A percentile compares a stretch with the other conserved stretches of the same genome.
phyloP scores from a whole-genome alignment of 2,113 vertebrate genomes.

The Pterocles orientalis region DNA sequence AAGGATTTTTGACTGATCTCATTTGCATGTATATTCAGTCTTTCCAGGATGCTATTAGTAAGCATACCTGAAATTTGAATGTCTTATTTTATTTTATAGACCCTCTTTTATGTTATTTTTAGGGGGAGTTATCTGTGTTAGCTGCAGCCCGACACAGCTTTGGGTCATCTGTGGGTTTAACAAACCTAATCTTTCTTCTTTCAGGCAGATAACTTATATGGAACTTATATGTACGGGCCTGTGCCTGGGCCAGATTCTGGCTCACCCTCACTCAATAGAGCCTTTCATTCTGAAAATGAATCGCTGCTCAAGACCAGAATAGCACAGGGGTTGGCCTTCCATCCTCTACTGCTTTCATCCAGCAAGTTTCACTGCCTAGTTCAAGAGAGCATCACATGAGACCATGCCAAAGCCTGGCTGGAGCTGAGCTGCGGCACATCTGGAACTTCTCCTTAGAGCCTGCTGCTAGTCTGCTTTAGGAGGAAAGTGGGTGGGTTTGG shows the following conservation, averaged over 20 bases:
- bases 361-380: neutral
- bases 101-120: neutral
- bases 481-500: neutral
- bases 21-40: constrained; percentile 31
- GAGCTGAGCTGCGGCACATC: neutral
- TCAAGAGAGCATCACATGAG: neutral
- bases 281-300: neutral
- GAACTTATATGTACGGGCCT: fast-evolving
- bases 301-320: neutral
- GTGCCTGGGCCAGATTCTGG: neutral
- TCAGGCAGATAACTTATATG: neutral
- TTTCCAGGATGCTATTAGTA: neutral
- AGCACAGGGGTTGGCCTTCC: neutral
- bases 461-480: neutral
- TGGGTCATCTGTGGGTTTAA: neutral
- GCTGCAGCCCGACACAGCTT: neutral
- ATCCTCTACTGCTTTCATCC: neutral
- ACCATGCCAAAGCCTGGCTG: neutral
- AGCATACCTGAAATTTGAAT: neutral
- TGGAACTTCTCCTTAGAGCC: neutral
- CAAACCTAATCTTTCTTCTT: neutral
- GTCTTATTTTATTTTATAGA: constrained; percentile 14
- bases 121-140: neutral
- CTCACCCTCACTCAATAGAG: neutral
- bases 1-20: constrained; percentile 48